A percentile compares a stretch with the other conserved stretches of the same genome.
Conservation (phyloP, 2,797 vertebrate species). For the Loriculus beryllinus region DNA sequence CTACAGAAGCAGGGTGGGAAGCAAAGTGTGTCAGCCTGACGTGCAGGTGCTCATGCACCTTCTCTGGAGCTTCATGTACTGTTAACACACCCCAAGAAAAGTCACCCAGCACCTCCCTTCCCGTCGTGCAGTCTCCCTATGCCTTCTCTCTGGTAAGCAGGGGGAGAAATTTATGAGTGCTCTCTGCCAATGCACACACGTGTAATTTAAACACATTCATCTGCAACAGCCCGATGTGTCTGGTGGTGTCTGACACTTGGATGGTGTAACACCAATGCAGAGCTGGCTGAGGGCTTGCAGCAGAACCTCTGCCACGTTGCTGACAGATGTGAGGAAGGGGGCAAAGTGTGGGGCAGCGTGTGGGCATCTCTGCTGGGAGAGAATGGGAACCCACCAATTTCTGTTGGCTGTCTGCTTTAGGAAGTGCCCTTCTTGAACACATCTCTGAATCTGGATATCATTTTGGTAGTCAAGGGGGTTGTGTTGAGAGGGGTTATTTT, state of each 20-base stretch:
- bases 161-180: background rate
- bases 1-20: rapidly evolving
- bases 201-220: rapidly evolving
- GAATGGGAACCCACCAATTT: background rate
- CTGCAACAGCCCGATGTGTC: rapidly evolving
- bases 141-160: background rate
- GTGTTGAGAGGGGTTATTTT: background rate
- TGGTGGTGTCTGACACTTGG: background rate
- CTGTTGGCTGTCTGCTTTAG: background rate
- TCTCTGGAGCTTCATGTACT: background rate
- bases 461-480: background rate
- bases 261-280: background rate
- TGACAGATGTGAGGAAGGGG: rapidly evolving
- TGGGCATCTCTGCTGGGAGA: background rate
- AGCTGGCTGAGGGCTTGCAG: background rate
- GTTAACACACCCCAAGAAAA: background rate
- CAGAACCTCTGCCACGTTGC: rapidly evolving
- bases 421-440: background rate
- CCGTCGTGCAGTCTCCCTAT: rapidly evolving
- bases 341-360: rapidly evolving
- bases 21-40: background rate
- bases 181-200: background rate
- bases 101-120: background rate
- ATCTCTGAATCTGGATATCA: background rate
- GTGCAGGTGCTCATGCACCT: rapidly evolving